Evolutionary conservation across 92 coral and sea anemone species (phyloP), one percentile per base, ranked within the genome.

Genomic region (Epizoanthus scotinus): DNA sequence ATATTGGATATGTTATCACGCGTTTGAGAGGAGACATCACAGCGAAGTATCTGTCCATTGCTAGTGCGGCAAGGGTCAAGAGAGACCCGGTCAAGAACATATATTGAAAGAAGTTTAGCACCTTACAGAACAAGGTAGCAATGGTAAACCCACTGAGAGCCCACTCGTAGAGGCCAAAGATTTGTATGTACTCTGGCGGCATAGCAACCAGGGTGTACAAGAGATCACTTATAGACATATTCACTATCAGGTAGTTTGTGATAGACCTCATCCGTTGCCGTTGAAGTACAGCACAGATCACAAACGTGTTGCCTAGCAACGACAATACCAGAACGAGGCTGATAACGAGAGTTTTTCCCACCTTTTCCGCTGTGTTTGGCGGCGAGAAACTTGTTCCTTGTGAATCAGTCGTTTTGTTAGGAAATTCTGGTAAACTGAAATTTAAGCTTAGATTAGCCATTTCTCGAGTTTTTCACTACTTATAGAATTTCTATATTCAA

Each of bases 41-140:
- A 22, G 98, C 98, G 66, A 89, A 93, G 85, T 86, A 95, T 28
- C 98, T 86, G 78, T 95, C 98, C 7, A 91, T 72, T 9, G 98
- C 98, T 15, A 90, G 88, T 10, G 94, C 90, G 13, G 94, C 94
- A 67, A 95, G 78, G 3, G 98, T 95, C 12, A 95, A 88, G 13
- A 93, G 92, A 0, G 98, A 95, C 3, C 94, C 90, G 8, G 97
- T 88, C 13, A 91, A 91, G 20, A 94, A 83, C 38, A 80, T 61
- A 61, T 82, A 78, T 57, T 92, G 97, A 25, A 88, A 89, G 29
- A 90, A 90, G 65, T 92, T 88, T 6, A 90, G 84, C 42, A 92
- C 91, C 58, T 92, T 86, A 49, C 97, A 92, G 87, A 92, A 92
- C 78, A 84, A 83, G 5, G 91, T 81, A 1, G 90, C 84, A 17